These are phyloP conservation scores for Ostrea denselamellosa DNA, from an alignment of 1,140 invertebrate genomes.

Conservation along the genomic window DNA sequence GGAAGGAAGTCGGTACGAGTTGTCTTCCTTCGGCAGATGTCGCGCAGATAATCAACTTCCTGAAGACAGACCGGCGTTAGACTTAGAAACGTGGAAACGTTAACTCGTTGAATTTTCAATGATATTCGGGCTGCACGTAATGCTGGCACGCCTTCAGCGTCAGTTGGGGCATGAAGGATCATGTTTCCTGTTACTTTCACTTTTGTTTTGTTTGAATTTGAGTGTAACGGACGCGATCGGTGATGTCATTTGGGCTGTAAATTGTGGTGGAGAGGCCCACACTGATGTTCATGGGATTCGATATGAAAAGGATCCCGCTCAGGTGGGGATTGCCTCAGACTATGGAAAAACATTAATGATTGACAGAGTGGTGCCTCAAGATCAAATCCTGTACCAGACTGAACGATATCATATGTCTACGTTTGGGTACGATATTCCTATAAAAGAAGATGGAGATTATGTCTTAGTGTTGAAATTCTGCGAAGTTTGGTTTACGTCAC, in stretches of 20 bases:
- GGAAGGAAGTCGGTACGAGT: neutral
- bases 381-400: conserved; percentile 78
- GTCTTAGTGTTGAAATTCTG: conserved; percentile 79
- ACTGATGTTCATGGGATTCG: conserved; percentile 77
- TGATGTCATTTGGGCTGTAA: conserved; percentile 78
- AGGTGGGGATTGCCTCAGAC: conserved; percentile 75
- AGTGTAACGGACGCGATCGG: conserved; percentile 56
- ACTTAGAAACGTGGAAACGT: conserved; percentile 40
- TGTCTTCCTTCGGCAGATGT: conserved; percentile 16
- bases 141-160: conserved; percentile 23
- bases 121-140: neutral
- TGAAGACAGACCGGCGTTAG: conserved; percentile 45
- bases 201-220: conserved; percentile 2
- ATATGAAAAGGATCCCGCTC: conserved; percentile 73
- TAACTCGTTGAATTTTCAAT: neutral
- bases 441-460: conserved; percentile 77
- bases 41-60: conserved; percentile 25
- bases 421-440: conserved; percentile 78
- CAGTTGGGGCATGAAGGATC: too few species aligned
- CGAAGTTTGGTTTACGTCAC: conserved; percentile 79
- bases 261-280: conserved; percentile 77
- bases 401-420: conserved; percentile 77
- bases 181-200: neutral
- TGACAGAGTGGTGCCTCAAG: conserved; percentile 75
- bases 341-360: conserved; percentile 78